Base-by-base conservation (phyloP, 2,888 invertebrate species). In the Nezara viridula region DNA sequence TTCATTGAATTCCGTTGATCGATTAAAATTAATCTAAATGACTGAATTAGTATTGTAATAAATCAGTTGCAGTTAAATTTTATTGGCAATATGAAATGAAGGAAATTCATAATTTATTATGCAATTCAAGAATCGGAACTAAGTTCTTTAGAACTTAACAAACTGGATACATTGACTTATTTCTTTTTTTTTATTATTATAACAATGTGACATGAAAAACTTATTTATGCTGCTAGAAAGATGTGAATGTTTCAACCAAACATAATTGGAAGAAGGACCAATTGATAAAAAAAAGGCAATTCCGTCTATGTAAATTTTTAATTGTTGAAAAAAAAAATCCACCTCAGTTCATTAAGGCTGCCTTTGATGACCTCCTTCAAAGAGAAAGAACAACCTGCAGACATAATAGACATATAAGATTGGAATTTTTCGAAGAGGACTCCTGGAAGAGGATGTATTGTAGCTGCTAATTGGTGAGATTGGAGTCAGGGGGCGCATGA, bases 401-500 rank as follows among this genome's bases (percentile, higher is more conserved):
- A 73, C 66, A 73, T 73, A 73, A 73, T 73, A 73, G 66, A 73
- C 66, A 73, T 73, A 73, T 73, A 73, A 73, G 66, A 73, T 73
- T 73, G 66, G 66, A 73, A 73, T 73, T 73, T 73, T 73, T 73
- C 66, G 66, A 73, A 73, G 66, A 37, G 66, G 66, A 73, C 66
- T 37, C 32, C 19, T 32, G 37, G 66, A 73, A 73, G 66, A 73
- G 66, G 66, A 73, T 73, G 66, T 73, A 73, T 73, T 73, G 66
- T 37, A 73, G 81, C n/a, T 47, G 81, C 81, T 81, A 81, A 81
- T 81, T 81, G 81, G 44, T 47, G 81, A 81, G 81, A 81, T 81
- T 40, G 81, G 44, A 44, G 44, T n/a, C 44, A 24, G 81, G 24
- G 81, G n/a, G 81, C 24, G n/a, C 40, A 86, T 86, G 86, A 86